A percentile compares a stretch with the other conserved stretches of the same genome.
Evolutionary conservation across 1,140 invertebrate species (phyloP).

Genomic region (Pogonognathellus flavescens): DNA sequence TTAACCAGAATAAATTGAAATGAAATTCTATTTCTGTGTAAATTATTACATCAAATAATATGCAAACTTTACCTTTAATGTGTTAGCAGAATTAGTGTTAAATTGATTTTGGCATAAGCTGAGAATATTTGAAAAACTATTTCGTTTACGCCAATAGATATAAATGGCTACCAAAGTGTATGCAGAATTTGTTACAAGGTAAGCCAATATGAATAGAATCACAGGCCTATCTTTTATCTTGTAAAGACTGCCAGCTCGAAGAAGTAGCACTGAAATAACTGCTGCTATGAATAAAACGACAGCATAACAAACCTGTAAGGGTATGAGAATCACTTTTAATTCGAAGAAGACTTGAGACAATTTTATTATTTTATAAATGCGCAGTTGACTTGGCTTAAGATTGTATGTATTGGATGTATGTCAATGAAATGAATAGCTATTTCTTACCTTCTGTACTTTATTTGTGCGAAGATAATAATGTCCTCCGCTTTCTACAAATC

Average conservation of each 20-base stretch:
- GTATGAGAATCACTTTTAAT: background rate
- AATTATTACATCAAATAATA: background rate
- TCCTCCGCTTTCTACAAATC: background rate
- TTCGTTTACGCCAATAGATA: background rate
- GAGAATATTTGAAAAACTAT: background rate
- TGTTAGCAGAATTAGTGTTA: no score
- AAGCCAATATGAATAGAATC: background rate
- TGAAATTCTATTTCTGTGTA: background rate
- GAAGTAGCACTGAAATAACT: background rate
- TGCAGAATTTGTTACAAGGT: background rate
- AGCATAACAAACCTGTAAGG: background rate
- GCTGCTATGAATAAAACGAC: background rate
- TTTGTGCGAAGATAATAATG: background rate
- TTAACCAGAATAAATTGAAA: background rate
- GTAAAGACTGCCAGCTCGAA: background rate
- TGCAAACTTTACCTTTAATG: no score
- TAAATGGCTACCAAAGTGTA: background rate
- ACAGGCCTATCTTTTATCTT: background rate
- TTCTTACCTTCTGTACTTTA: background rate
- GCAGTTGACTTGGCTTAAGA: no score
- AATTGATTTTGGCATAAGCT: conserved; percentile 9
- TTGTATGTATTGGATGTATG: background rate
- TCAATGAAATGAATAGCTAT: no score
- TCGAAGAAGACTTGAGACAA: background rate
- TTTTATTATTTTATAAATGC: no score